Conservation (phyloP, 2,113 vertebrate genomes). For the Noctilio leporinus region DNA sequence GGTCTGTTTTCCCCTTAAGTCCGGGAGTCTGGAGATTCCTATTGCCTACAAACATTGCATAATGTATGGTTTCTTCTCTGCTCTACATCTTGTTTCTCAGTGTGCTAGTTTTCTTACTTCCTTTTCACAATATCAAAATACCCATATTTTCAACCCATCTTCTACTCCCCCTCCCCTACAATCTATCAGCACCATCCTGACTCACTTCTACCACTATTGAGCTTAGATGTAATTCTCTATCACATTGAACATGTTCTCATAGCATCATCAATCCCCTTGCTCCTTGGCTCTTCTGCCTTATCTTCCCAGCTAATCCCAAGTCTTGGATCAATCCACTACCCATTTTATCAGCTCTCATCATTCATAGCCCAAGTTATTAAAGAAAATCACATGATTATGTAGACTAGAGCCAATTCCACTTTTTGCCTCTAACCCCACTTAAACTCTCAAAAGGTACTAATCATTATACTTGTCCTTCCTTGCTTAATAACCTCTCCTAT, state of each 20-base stretch:
- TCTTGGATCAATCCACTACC: background rate
- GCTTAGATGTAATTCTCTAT: background rate
- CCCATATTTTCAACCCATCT: background rate
- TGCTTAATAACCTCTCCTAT: background rate
- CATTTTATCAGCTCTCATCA: background rate
- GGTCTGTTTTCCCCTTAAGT: background rate
- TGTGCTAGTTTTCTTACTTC: background rate
- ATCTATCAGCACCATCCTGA: background rate
- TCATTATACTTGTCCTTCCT: background rate
- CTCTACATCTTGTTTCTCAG: background rate
- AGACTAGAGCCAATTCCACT: background rate
- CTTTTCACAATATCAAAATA: background rate
- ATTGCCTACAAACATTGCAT: background rate
- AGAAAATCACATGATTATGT: background rate
- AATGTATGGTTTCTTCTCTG: background rate
- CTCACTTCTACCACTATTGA: background rate
- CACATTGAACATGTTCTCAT: background rate
- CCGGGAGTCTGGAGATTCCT: background rate
- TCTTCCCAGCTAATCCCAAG: background rate
- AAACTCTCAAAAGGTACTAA: background rate
- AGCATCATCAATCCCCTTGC: background rate
- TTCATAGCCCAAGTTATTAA: background rate
- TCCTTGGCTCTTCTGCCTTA: background rate
- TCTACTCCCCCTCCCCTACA: background rate
- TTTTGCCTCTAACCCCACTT: background rate